These are phyloP conservation scores for Lindbergichthys nudifrons DNA, from an alignment of 2,797 vertebrate species.

Conservation along the genomic window DNA sequence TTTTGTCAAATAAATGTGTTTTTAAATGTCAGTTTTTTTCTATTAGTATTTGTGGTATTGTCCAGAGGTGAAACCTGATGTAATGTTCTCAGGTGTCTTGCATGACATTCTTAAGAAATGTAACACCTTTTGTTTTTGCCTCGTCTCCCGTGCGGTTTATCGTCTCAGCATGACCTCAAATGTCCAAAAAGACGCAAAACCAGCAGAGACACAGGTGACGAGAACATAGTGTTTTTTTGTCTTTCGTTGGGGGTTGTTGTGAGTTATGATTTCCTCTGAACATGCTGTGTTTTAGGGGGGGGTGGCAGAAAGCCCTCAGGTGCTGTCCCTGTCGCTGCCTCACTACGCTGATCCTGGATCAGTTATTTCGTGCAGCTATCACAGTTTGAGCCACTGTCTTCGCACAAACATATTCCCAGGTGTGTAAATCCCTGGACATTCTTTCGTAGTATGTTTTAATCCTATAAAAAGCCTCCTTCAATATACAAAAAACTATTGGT, in stretches of 20 bases:
- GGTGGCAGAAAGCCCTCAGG: conserved; percentile 23
- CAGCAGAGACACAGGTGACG: conserved; percentile 26
- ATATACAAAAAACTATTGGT: neutral
- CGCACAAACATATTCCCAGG: conserved; percentile 64
- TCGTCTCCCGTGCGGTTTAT: neutral
- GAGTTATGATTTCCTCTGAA: conserved; percentile 12
- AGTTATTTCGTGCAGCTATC: conserved; percentile 23
- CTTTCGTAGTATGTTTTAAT: neutral
- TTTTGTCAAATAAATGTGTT: too few relatives aligned
- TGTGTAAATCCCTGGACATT: conserved; percentile 15
- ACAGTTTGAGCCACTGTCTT: conserved; percentile 62
- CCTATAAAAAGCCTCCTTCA: neutral
- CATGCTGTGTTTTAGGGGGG: conserved; percentile 19
- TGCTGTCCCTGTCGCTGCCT: conserved; percentile 39
- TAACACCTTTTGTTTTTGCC: conserved; percentile 61
- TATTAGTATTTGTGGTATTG: neutral
- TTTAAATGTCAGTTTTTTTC: neutral
- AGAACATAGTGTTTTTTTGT: conserved; percentile 3
- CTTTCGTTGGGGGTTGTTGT: neutral
- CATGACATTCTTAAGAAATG: conserved; percentile 51
- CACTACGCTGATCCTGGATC: conserved; percentile 45
- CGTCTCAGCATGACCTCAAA: conserved; percentile 40
- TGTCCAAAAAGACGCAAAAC: conserved; percentile 9
- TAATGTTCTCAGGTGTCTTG: conserved; percentile 23
- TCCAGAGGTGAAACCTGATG: conserved; percentile 27